Evolutionary conservation across 1,140 invertebrate genomes (phyloP).

Genomic region (Drosophila aff.): DNA sequence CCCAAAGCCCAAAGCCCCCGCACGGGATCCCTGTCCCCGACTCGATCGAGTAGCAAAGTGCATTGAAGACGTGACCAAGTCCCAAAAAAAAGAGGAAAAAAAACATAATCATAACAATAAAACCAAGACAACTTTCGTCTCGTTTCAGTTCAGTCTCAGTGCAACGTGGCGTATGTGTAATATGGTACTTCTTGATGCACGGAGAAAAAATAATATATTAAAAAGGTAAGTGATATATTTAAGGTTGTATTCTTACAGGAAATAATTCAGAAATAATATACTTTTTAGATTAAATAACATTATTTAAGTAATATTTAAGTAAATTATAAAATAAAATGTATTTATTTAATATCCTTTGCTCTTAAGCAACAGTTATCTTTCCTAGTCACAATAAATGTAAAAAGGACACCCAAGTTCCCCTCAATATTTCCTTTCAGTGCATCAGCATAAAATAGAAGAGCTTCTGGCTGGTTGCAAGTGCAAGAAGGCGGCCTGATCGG

Average conservation of each 20-base stretch:
- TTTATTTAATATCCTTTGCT: not conserved
- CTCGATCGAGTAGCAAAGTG: constrained; percentile 46
- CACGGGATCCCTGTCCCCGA: not conserved
- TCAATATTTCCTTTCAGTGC: not conserved
- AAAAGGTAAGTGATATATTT: not conserved
- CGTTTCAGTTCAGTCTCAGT: constrained; percentile 44
- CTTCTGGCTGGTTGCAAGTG: constrained; percentile 32
- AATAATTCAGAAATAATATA: not conserved
- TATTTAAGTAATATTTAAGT: too few relatives aligned
- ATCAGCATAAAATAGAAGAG: constrained; percentile 49
- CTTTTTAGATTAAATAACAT: too few relatives aligned
- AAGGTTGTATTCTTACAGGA: too few relatives aligned
- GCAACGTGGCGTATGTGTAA: constrained; percentile 70
- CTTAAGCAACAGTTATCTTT: fast-evolving
- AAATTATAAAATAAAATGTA: not conserved
- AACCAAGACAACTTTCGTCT: constrained; percentile 49
- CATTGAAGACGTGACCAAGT: constrained; percentile 75
- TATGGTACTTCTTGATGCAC: constrained; percentile 27
- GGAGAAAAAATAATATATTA: not conserved
- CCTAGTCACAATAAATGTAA: not conserved
- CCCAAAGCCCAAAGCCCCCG: not conserved
- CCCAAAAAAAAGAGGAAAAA: constrained; percentile 21
- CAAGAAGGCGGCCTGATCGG: constrained; percentile 13
- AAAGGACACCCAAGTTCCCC: not conserved
- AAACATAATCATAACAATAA: constrained; percentile 6